Conservation (phyloP, 2,797 vertebrate genomes). For the Notoglanidium macrostoma region DNA sequence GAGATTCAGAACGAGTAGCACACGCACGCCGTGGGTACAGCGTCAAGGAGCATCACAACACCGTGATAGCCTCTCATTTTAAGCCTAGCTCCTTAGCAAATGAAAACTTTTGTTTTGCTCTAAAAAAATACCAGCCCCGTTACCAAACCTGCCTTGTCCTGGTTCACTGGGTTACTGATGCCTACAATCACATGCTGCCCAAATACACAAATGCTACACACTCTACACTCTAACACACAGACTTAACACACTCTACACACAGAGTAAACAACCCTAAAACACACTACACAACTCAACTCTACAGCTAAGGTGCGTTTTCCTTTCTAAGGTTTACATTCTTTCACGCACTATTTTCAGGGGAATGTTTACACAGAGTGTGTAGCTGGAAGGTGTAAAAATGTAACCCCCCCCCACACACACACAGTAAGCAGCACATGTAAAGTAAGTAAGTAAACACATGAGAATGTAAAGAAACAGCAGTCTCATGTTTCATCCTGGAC, state of each 20-base stretch:
- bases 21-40: too few relatives aligned
- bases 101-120: background rate
- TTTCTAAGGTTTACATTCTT: background rate
- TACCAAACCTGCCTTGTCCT: background rate
- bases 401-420: background rate
- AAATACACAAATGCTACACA: background rate
- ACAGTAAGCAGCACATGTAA: background rate
- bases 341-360: background rate
- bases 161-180: background rate
- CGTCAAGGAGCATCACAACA: background rate
- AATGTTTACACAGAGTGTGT: background rate
- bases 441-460: background rate
- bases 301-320: background rate
- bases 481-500: background rate
- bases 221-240: background rate
- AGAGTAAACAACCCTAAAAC: background rate
- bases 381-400: constrained; percentile 2
- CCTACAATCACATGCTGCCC: too few relatives aligned
- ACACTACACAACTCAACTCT: background rate
- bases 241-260: background rate
- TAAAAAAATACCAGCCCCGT: background rate
- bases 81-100: background rate
- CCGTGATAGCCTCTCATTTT: background rate
- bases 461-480: background rate
- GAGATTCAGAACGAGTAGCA: background rate